Evolutionary conservation across 2,113 vertebrate genomes (phyloP).

Genomic region (Chamaea fasciata): DNA sequence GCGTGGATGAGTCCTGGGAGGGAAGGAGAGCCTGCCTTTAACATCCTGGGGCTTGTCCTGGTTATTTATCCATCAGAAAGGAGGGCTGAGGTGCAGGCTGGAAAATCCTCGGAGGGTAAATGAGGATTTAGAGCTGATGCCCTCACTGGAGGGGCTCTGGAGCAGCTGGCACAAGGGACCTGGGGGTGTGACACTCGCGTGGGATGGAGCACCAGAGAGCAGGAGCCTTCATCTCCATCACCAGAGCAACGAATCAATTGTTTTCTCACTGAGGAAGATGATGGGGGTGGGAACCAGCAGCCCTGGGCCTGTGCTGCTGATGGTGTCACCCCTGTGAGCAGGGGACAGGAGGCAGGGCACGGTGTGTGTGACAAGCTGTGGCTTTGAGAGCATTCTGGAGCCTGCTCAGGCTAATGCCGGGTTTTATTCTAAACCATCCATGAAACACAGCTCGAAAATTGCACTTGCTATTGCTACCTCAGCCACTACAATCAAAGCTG

Average conservation of each 20-base stretch:
- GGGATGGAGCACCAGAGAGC: background rate
- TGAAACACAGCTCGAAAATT: constrained; percentile 2
- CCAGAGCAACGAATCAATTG: background rate
- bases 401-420: background rate
- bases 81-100: background rate
- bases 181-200: background rate
- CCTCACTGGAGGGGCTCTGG: background rate
- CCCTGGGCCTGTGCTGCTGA: background rate
- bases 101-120: background rate
- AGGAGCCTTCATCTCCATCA: background rate
- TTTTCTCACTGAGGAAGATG: background rate
- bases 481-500: constrained; percentile 1
- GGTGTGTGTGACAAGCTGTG: background rate
- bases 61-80: background rate
- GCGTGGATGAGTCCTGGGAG: background rate
- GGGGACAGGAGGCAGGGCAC: background rate
- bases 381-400: background rate
- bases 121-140: background rate
- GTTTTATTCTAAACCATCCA: background rate
- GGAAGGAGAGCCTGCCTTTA: background rate
- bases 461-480: constrained; percentile 35
- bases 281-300: background rate
- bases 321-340: background rate
- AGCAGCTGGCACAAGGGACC: background rate
- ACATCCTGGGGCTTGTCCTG: background rate